These are phyloP conservation scores for Actinopyga echinites DNA, from an alignment of 53 echinoderm and acorn worm species.

Conservation along the genomic window DNA sequence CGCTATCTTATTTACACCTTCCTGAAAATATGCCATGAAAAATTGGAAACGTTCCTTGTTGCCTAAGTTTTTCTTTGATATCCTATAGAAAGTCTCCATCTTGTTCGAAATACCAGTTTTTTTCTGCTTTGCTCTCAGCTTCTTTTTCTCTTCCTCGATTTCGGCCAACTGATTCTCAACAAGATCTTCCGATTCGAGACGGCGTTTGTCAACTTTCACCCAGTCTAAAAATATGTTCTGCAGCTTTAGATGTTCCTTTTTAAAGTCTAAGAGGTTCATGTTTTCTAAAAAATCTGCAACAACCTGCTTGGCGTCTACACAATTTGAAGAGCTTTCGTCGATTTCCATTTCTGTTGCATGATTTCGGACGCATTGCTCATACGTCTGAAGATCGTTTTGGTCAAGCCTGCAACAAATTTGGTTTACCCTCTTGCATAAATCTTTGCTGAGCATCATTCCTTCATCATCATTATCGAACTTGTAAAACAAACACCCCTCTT, in stretches of 20 bases:
- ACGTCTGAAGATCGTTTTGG: background rate
- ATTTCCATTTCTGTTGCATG: background rate
- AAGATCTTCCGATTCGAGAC: background rate
- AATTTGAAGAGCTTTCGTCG: background rate
- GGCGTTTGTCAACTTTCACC: background rate
- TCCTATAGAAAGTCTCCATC: background rate
- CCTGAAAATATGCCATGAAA: conserved; percentile 3
- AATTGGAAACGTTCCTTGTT: background rate
- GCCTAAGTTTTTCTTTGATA: background rate
- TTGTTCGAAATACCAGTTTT: background rate
- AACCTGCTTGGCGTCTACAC: background rate
- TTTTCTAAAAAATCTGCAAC: background rate
- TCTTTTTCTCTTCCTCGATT: background rate
- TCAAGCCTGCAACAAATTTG: no score
- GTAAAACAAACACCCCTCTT: conserved; percentile 16
- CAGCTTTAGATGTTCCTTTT: background rate
- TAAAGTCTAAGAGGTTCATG: background rate
- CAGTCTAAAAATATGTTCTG: background rate
- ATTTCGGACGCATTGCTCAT: background rate
- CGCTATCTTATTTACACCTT: conserved; percentile 1
- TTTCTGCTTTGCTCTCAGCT: background rate
- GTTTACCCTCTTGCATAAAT: background rate
- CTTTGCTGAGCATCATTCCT: background rate
- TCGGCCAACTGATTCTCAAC: conserved; percentile 5
- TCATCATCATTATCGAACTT: conserved; percentile 1